These are phyloP conservation scores for Prionace glauca DNA, from an alignment of 2,797 vertebrate genomes.

Conservation along the genomic window DNA sequence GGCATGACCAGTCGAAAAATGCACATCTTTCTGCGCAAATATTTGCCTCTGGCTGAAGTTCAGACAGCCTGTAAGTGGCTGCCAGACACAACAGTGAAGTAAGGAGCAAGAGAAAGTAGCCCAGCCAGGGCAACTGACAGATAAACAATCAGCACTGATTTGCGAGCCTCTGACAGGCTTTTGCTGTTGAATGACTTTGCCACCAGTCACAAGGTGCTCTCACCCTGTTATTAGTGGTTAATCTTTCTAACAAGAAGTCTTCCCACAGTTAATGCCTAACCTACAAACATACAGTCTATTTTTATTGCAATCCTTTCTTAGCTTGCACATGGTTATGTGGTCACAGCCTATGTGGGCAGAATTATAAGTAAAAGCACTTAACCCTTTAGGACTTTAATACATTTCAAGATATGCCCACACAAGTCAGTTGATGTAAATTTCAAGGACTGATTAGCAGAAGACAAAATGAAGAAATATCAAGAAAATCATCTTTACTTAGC, in stretches of 20 bases:
- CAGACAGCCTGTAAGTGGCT: slow-evolving; percentile 62
- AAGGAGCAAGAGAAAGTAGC: slow-evolving; percentile 64
- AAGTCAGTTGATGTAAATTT: background rate
- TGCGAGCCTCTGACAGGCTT: slow-evolving; percentile 48
- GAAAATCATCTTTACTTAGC: background rate
- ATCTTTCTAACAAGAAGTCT: slow-evolving; percentile 46
- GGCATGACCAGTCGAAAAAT: slow-evolving; percentile 64
- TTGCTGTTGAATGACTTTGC: slow-evolving; percentile 53
- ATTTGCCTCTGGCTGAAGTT: slow-evolving; percentile 80
- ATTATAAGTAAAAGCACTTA: background rate
- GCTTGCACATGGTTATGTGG: slow-evolving; percentile 25
- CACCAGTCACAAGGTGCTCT: slow-evolving; percentile 47
- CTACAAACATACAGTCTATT: slow-evolving; percentile 37
- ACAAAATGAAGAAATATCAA: background rate
- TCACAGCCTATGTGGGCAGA: background rate
- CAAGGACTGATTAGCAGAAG: background rate
- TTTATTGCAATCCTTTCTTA: slow-evolving; percentile 20
- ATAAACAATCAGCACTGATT: slow-evolving; percentile 45
- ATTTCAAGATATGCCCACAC: background rate
- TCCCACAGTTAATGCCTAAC: slow-evolving; percentile 45
- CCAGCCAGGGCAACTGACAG: slow-evolving; percentile 61
- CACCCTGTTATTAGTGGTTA: slow-evolving; percentile 49
- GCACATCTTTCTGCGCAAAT: slow-evolving; percentile 72
- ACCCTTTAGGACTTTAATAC: background rate
- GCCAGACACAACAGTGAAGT: slow-evolving; percentile 72